A percentile compares a stretch with the other conserved stretches of the same genome.
phyloP scores from a whole-genome alignment of 2,797 vertebrate genomes.

The Scyliorhinus canicula region DNA sequence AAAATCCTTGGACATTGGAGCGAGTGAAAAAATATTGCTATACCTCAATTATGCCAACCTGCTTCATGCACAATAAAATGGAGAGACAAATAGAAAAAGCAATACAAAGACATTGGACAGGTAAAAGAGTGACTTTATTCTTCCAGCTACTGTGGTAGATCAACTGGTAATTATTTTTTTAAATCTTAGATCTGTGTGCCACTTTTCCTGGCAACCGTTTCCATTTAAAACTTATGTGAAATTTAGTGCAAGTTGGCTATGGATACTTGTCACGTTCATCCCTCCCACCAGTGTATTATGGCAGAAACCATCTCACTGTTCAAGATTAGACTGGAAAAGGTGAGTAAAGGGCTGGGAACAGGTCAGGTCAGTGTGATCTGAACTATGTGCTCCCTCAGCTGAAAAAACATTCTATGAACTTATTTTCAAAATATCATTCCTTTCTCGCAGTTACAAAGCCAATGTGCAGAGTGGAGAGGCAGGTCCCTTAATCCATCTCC shows the following conservation, averaged over 20 bases:
- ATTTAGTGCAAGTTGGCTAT: background rate
- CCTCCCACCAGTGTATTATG: background rate
- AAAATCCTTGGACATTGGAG: background rate
- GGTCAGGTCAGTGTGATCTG: background rate
- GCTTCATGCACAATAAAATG: background rate
- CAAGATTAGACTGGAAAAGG: background rate
- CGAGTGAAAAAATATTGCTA: background rate
- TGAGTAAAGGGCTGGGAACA: background rate
- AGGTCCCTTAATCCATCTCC: too few relatives aligned
- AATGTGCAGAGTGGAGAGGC: too few relatives aligned
- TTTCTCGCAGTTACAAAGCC: too few relatives aligned
- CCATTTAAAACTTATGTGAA: background rate
- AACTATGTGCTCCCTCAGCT: background rate
- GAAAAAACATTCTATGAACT: background rate
- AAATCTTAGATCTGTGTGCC: background rate
- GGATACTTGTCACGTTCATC: background rate
- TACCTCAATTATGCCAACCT: background rate
- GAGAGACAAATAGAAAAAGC: background rate
- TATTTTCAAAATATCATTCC: too few relatives aligned
- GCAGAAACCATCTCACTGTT: background rate
- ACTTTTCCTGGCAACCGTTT: background rate
- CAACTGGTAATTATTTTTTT: background rate
- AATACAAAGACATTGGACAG: background rate
- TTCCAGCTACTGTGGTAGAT: background rate
- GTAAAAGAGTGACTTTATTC: background rate